phyloP scores from a whole-genome alignment of 92 coral and sea anemone species.

The Metridium senile region DNA sequence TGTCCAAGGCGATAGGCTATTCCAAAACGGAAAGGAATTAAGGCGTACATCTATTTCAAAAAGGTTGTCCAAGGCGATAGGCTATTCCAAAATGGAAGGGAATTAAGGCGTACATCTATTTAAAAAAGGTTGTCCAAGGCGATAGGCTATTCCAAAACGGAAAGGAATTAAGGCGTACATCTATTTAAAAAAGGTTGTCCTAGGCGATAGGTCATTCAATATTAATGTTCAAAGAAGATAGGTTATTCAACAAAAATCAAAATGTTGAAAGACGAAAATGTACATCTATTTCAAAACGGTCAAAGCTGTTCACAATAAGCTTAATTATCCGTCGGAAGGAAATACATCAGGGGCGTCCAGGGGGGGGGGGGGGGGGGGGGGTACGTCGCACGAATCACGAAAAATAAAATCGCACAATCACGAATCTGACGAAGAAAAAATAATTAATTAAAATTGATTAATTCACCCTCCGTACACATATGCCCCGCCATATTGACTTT shows the following conservation, averaged over 20 bases:
- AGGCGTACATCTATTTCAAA: not conserved
- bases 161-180: not conserved
- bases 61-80: no score
- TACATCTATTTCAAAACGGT: not conserved
- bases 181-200: not conserved
- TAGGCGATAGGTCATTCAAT: not conserved
- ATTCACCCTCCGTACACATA: no score
- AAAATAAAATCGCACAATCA: no score
- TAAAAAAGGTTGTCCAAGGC: not conserved
- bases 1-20: not conserved
- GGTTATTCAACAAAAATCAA: not conserved
- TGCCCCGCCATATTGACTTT: no score
- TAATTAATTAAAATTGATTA: no score
- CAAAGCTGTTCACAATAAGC: not conserved
- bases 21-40: no score
- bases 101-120: not conserved
- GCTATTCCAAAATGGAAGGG: not conserved
- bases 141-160: not conserved
- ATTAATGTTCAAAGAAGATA: no score
- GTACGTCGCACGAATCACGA: no score
- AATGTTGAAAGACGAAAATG: no score
- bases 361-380: no score
- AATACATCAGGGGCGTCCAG: conserved; percentile 1
- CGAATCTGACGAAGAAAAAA: no score
- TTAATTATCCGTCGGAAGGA: conserved; percentile 1